A percentile compares a stretch with the other conserved stretches of the same genome.
These are phyloP conservation scores for Camelus dromedarius DNA, from an alignment of 2,113 vertebrate species.

Conservation along the genomic window DNA sequence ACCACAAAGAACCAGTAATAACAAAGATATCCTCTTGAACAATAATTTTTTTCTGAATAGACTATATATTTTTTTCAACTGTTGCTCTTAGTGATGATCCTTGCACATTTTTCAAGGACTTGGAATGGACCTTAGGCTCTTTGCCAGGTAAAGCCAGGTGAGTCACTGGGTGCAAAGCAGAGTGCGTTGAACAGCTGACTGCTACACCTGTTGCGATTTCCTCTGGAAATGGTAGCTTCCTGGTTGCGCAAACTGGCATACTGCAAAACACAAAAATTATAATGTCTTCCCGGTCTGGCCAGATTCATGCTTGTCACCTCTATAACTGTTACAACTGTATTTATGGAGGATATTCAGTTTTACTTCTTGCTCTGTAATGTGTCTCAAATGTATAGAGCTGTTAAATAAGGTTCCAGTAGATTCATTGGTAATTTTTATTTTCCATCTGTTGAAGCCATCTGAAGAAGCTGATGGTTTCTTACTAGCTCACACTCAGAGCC, in stretches of 20 bases:
- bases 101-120: not conserved
- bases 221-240: conserved; percentile 1
- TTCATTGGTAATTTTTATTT: conserved; percentile 69
- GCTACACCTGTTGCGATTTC: not conserved
- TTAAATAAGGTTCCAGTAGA: conserved; percentile 63
- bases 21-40: not conserved
- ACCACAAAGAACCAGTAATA: not conserved
- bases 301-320: conserved; percentile 17
- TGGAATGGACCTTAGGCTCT: not conserved
- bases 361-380: conserved; percentile 43
- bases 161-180: not conserved
- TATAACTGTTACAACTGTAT: not conserved
- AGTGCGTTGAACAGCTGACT: not conserved
- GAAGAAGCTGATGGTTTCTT: conserved; percentile 54
- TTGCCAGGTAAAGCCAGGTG: not conserved
- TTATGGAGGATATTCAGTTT: conserved; percentile 61
- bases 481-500: conserved; percentile 20
- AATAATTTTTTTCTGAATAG: conserved; percentile 27
- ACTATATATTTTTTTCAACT: not conserved
- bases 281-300: not conserved
- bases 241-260: not conserved
- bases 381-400: conserved; percentile 59
- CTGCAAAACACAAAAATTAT: conserved; percentile 1
- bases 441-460: conserved; percentile 53
- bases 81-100: not conserved